These are phyloP conservation scores for Patiria miniata DNA, from an alignment of 35 echinoderm and acorn worm species.

Conservation along the genomic window DNA sequence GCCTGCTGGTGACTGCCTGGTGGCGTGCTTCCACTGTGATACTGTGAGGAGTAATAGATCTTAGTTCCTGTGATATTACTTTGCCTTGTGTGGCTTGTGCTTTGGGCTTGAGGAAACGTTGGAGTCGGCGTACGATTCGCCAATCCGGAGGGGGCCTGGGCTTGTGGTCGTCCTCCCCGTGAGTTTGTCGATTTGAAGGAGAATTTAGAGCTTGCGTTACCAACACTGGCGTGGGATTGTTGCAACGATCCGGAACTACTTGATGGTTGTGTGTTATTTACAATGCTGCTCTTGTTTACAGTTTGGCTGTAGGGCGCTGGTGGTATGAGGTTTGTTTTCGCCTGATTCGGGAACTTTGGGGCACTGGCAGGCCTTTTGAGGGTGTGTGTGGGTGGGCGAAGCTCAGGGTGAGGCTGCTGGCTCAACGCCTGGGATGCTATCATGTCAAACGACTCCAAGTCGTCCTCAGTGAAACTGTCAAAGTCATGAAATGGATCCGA, in stretches of 20 bases:
- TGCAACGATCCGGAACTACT: background rate
- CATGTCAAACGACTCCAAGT: slow-evolving; percentile 71
- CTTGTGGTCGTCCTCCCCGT: background rate
- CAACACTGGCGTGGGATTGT: background rate
- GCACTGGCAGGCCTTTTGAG: background rate
- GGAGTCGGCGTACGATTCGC: background rate
- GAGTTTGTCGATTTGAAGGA: background rate
- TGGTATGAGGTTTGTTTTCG: background rate
- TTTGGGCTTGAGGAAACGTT: background rate
- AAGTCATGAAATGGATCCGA: slow-evolving; percentile 85
- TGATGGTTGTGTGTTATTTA: background rate
- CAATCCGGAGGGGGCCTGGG: background rate
- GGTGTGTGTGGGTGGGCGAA: background rate
- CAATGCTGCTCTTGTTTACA: background rate
- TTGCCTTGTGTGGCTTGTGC: background rate
- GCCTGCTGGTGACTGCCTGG: background rate
- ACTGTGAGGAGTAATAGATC: background rate
- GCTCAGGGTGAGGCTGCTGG: background rate
- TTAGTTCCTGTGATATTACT: background rate
- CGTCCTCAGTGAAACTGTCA: slow-evolving; percentile 83
- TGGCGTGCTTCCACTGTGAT: background rate
- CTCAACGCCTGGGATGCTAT: slow-evolving; percentile 78
- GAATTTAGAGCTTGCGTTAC: background rate
- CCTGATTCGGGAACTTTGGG: background rate
- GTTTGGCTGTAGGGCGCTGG: background rate